These are phyloP conservation scores for Heliangelus exortis DNA, from an alignment of 2,797 vertebrate genomes.

Conservation along the genomic window DNA sequence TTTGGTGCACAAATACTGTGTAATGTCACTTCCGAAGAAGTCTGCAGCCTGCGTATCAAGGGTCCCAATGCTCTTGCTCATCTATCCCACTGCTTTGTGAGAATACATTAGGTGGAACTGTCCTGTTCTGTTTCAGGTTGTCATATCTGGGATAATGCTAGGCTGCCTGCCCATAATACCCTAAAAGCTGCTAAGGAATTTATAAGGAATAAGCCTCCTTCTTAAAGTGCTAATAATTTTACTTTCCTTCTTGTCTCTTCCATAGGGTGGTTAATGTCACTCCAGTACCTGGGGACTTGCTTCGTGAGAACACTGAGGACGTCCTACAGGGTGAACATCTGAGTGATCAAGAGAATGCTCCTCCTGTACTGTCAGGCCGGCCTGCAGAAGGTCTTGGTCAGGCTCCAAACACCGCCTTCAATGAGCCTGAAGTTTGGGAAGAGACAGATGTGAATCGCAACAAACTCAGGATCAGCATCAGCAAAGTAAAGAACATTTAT, in stretches of 20 bases:
- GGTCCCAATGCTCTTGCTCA: neutral
- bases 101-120: neutral
- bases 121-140: neutral
- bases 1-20: neutral
- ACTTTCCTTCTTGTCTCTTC: neutral
- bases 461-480: conserved; percentile 97
- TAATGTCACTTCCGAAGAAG: neutral
- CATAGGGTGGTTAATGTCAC: conserved; percentile 90
- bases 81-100: neutral
- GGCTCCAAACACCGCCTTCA: conserved; percentile 75
- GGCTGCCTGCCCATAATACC: neutral
- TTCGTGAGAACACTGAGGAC: conserved; percentile 96
- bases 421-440: conserved; percentile 92
- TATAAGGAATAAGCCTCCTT: neutral
- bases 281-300: conserved; percentile 88
- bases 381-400: conserved; percentile 70
- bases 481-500: conserved; percentile 85
- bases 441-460: conserved; percentile 98
- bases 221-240: neutral
- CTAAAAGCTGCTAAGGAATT: neutral
- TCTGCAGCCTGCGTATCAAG: neutral
- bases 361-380: conserved; percentile 81
- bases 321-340: conserved; percentile 95
- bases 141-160: neutral
- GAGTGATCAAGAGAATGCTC: conserved; percentile 97